Conservation (phyloP, 2,113 vertebrate genomes). For the Heptranchias perlo region DNA sequence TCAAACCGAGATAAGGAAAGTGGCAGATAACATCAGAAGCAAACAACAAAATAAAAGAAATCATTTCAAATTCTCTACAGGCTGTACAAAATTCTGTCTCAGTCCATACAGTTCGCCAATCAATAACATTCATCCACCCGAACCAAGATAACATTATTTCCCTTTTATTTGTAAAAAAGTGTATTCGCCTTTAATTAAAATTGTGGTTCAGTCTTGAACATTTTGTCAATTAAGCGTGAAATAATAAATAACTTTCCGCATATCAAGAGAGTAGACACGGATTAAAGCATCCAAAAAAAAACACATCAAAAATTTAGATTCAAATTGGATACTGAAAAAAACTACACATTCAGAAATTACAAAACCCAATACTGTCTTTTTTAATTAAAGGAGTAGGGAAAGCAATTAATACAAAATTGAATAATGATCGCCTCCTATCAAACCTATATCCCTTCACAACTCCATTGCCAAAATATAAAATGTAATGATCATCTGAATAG, state of each 20-base stretch:
- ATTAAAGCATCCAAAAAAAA: not conserved
- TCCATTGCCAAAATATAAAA: not conserved
- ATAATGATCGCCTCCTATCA: not conserved
- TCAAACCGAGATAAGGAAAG: not conserved
- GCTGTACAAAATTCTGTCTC: not conserved
- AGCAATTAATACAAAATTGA: not conserved
- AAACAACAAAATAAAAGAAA: slow-evolving; percentile 22
- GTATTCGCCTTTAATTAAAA: not conserved
- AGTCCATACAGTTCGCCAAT: not conserved
- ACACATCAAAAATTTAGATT: not conserved
- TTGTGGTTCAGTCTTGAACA: not conserved
- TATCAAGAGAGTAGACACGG: not conserved
- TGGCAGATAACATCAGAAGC: not conserved
- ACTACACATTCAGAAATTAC: not conserved
- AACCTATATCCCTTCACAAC: not conserved
- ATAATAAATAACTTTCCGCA: not conserved
- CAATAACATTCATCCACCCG: no score
- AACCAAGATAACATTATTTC: not conserved
- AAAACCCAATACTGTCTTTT: not conserved
- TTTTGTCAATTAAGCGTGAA: not conserved
- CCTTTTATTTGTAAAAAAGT: not conserved
- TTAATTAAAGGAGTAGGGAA: not conserved
- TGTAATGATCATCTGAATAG: not conserved
- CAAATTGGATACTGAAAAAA: not conserved
- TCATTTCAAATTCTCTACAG: not conserved